These are phyloP conservation scores for Sus cebifrons DNA, from an alignment of 2,797 vertebrate genomes.

Conservation along the genomic window DNA sequence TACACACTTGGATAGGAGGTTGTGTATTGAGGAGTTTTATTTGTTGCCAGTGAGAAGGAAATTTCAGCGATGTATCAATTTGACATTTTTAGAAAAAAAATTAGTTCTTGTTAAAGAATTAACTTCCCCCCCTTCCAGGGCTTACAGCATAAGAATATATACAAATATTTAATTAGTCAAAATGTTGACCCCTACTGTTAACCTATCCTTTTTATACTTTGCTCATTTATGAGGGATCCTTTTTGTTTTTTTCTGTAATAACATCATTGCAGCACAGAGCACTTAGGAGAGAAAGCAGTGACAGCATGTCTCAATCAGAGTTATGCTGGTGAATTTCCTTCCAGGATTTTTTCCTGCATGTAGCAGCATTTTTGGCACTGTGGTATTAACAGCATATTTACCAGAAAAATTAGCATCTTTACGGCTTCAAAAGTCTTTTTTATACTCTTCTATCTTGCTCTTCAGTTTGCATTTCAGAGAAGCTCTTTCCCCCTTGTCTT, in stretches of 20 bases:
- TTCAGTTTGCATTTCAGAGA: background rate
- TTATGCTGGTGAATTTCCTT: background rate
- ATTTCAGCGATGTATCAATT: background rate
- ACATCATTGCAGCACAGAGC: background rate
- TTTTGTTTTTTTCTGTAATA: background rate
- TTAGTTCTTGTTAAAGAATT: conserved; percentile 40
- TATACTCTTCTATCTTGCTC: background rate
- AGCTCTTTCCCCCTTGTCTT: background rate
- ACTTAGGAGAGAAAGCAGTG: no score
- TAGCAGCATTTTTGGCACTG: background rate
- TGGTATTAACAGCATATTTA: background rate
- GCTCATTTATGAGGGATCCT: background rate
- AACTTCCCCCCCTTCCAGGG: background rate
- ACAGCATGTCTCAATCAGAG: background rate
- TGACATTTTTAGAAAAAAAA: background rate
- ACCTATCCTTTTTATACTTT: background rate
- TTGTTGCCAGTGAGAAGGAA: background rate
- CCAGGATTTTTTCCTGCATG: background rate
- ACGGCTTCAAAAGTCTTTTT: background rate
- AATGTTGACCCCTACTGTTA: background rate
- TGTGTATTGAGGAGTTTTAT: background rate
- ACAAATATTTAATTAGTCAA: background rate
- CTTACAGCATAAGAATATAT: background rate
- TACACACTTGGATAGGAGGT: background rate
- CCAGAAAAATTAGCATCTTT: background rate